Base-by-base conservation (phyloP, 2,888 invertebrate species). In the Pecten maximus region DNA sequence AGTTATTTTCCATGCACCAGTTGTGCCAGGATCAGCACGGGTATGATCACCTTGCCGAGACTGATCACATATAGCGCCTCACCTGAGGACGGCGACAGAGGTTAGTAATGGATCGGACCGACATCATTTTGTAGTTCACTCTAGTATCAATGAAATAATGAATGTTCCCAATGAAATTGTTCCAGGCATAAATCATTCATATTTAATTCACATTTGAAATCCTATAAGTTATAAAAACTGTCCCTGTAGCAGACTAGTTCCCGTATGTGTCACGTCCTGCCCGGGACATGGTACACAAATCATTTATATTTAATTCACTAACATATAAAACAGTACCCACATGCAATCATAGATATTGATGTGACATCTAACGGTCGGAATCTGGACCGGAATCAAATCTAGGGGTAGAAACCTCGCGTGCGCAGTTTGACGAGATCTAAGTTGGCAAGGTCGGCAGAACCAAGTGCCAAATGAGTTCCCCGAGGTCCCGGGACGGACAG, bases 171-270 rank as follows among this genome's bases (percentile, higher is more conserved):
- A 74, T 74, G 74, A 74, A 74, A 74, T 74, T 35, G 74, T 74
- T 74, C 74, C 12, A 2, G 28, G 28, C 35, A 74, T 74, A 28
- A 74, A 74, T 74, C 74, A 74, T 74, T 74, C 74, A 74, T 74
- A 74, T 74, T 74, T 74, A 74, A 74, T 74, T 74, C 74, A 74
- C 74, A 35, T 74, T 74, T 74, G 74, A 74, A 74, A 74, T 74
- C 15, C 74, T 74, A 74, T 74, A 74, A 74, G 74, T 74, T 74
- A 74, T 74, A 74, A 74, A 74, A 74, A 10, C 2, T 74, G 12
- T 74, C 74, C 74, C 74, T 74, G 23, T 74, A 23, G 74, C 74
- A 74, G 35, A 35, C 35, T 19, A 74, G 35, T 35, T 35, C 74
- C 6, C 35, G 6, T 74, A 74, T 74, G 74, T 74, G 74, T 74